phyloP scores from a whole-genome alignment of 2,888 invertebrate species.

The Zygothrica quintamaculata region DNA sequence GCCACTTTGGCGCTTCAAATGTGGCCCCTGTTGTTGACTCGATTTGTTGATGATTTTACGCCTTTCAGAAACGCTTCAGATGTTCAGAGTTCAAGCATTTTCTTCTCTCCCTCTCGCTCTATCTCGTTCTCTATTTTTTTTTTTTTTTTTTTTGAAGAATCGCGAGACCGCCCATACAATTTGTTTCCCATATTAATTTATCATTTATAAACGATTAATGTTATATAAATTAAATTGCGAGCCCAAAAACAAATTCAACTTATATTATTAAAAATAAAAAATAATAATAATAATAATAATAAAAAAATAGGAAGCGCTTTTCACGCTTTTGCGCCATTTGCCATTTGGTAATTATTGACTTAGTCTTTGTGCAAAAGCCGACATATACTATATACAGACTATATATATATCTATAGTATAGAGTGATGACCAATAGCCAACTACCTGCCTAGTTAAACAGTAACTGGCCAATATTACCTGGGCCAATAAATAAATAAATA shows the following conservation, averaged over 20 bases:
- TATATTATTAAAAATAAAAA: too few relatives aligned
- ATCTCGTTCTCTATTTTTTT: too few relatives aligned
- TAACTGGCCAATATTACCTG: slow-evolving; percentile 3
- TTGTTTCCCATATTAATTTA: slow-evolving; percentile 77
- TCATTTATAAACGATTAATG: slow-evolving; percentile 77
- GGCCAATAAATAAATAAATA: slow-evolving; percentile 30
- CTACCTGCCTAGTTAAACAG: slow-evolving; percentile 14
- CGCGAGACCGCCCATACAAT: slow-evolving; percentile 65
- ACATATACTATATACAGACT: slow-evolving; percentile 15
- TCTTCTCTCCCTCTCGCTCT: not conserved
- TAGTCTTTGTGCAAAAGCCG: slow-evolving; percentile 52
- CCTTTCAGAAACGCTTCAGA: slow-evolving; percentile 56
- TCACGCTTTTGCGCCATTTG: slow-evolving; percentile 57
- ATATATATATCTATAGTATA: too few relatives aligned
- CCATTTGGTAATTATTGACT: slow-evolving; percentile 64
- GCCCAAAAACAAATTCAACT: slow-evolving; percentile 73
- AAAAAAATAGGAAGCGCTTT: slow-evolving; percentile 77
- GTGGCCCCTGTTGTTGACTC: slow-evolving; percentile 11
- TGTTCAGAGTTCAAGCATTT: slow-evolving; percentile 18
- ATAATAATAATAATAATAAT: too few relatives aligned
- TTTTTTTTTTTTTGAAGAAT: slow-evolving; percentile 14
- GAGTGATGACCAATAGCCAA: not conserved
- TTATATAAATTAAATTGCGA: slow-evolving; percentile 77
- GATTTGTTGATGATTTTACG: slow-evolving; percentile 57
- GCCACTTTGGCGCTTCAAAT: slow-evolving; percentile 56